Evolutionary conservation across 2,797 vertebrate genomes (phyloP).

Genomic region (Gymnoscopelus microlampas): DNA sequence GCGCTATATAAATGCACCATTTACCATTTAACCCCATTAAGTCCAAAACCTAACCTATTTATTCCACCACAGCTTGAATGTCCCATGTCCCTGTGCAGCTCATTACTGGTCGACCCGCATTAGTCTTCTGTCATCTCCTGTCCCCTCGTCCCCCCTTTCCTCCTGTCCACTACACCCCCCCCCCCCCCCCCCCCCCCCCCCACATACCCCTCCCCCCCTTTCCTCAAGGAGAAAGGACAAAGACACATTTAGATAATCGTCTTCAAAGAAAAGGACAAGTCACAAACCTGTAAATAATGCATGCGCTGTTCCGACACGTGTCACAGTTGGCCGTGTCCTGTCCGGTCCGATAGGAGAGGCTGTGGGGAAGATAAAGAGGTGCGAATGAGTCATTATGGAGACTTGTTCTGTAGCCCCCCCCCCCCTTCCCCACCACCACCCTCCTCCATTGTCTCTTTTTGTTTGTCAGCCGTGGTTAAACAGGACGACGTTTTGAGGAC

Average conservation of each 20-base stretch:
- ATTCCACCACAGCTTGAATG: constrained; percentile 21
- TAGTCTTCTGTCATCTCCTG: too few relatives aligned
- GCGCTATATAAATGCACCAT: too few relatives aligned
- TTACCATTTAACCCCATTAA: too few relatives aligned
- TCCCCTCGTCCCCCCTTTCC: not conserved
- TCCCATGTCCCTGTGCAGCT: constrained; percentile 40
- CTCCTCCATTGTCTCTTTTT: constrained; percentile 37
- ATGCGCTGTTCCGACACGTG: constrained; percentile 99
- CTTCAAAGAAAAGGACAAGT: constrained; percentile 56
- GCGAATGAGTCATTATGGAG: constrained; percentile 73
- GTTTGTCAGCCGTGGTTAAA: too few relatives aligned
- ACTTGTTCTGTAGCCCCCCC: constrained; percentile 64
- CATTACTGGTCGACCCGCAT: constrained; percentile 34
- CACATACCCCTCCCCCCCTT: not conserved
- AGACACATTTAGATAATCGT: constrained; percentile 43
- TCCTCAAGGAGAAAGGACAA: constrained; percentile 49
- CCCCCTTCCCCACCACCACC: constrained; percentile 35
- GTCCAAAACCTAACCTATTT: too few relatives aligned
- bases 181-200: not conserved
- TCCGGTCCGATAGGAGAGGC: constrained; percentile 98
- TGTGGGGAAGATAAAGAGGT: constrained; percentile 80
- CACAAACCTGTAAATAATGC: constrained; percentile 98
- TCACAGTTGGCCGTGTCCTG: constrained; percentile 99
- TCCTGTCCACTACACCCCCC: not conserved
- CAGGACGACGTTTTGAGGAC: too few relatives aligned